Evolutionary conservation across 2,888 invertebrate species (phyloP).

Genomic region (Luffia ferchaultella): DNA sequence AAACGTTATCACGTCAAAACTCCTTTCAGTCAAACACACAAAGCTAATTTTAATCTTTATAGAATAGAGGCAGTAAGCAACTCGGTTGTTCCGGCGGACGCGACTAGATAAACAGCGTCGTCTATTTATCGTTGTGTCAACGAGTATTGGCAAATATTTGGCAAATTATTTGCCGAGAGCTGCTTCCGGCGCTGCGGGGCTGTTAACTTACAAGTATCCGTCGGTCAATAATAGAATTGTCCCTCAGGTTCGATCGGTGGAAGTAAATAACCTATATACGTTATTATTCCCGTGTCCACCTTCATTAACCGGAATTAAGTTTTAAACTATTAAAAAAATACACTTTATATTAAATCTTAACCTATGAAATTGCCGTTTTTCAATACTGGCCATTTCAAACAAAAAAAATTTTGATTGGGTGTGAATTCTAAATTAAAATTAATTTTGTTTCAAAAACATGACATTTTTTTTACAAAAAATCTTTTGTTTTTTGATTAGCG

Average conservation of each 20-base stretch:
- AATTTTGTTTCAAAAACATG: too few relatives aligned
- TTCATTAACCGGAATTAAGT: neutral
- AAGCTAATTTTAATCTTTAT: too few relatives aligned
- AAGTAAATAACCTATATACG: neutral
- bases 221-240: neutral
- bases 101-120: too few relatives aligned
- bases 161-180: neutral
- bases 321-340: neutral
- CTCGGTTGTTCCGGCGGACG: too few relatives aligned
- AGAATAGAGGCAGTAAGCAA: too few relatives aligned
- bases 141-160: neutral
- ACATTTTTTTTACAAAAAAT: too few relatives aligned
- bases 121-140: neutral
- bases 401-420: too few relatives aligned
- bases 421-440: too few relatives aligned
- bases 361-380: neutral
- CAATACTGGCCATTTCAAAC: too few relatives aligned
- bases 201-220: neutral
- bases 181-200: neutral
- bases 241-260: neutral
- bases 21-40: too few relatives aligned
- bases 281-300: neutral
- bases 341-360: neutral
- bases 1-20: too few relatives aligned
- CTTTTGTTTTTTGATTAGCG: too few relatives aligned